Evolutionary conservation across 2,113 vertebrate species (phyloP).

Genomic region (Brachypodius melanocephalos): DNA sequence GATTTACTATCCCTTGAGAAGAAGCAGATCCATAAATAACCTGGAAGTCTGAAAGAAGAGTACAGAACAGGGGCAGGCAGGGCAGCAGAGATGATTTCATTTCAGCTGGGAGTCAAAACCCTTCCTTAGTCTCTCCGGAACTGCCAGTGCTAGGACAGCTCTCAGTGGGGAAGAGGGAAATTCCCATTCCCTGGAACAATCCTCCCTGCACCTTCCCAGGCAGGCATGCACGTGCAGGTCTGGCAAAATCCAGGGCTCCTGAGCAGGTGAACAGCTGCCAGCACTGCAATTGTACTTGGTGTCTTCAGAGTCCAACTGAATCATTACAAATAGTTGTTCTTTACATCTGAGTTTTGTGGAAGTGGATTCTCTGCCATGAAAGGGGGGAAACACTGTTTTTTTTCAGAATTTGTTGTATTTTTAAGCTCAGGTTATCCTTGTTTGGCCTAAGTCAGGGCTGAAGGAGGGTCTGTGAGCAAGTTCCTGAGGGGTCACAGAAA

Average conservation of each 20-base stretch:
- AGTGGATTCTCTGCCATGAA: background rate
- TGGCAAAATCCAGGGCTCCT: background rate
- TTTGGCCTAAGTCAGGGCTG: background rate
- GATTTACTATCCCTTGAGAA: background rate
- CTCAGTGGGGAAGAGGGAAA: background rate
- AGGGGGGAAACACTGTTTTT: background rate
- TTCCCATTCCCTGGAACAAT: background rate
- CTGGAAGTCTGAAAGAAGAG: rapidly evolving
- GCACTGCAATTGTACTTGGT: background rate
- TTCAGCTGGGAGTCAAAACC: background rate
- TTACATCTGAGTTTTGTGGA: background rate
- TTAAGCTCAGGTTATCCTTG: background rate
- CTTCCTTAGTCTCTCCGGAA: background rate
- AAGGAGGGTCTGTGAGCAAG: background rate
- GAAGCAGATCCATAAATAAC: background rate
- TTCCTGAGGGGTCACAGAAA: background rate
- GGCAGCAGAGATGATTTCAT: background rate
- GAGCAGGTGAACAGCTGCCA: background rate
- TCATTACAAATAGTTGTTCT: background rate
- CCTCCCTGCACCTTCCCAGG: background rate
- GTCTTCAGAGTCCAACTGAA: background rate
- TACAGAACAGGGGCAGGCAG: too few relatives aligned
- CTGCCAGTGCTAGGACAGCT: background rate
- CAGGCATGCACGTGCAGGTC: background rate
- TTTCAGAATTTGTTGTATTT: background rate